These are phyloP conservation scores for Plectropomus leopardus DNA, from an alignment of 2,113 vertebrate species.

Conservation along the genomic window DNA sequence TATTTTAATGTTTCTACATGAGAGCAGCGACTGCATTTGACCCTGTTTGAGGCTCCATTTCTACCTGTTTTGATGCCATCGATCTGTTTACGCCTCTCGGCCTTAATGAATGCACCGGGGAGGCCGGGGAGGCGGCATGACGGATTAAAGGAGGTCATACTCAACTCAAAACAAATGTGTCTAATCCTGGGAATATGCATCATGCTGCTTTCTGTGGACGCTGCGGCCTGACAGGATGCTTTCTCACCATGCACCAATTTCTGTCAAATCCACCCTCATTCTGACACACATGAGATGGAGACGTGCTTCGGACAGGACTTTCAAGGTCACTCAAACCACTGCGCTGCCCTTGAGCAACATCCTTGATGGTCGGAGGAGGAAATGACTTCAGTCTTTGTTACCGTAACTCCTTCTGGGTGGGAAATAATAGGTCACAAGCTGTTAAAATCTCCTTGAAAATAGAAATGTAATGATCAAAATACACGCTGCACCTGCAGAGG, in stretches of 20 bases:
- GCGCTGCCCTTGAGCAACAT: conserved; percentile 23
- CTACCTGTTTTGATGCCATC: conserved; percentile 60
- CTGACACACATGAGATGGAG: conserved; percentile 13
- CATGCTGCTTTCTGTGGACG: conserved; percentile 6
- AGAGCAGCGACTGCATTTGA: conserved; percentile 34
- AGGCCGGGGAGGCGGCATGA: conserved; percentile 49
- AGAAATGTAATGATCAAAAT: background rate
- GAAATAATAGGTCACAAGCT: conserved; percentile 30
- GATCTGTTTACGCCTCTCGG: conserved; percentile 72
- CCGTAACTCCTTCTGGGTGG: background rate
- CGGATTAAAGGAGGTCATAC: conserved; percentile 70
- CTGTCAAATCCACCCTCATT: conserved; percentile 36
- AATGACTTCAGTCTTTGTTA: background rate
- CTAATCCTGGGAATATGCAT: conserved; percentile 56
- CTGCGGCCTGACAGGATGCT: conserved; percentile 22
- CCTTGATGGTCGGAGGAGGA: background rate
- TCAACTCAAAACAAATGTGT: conserved; percentile 67
- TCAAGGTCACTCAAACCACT: conserved; percentile 28
- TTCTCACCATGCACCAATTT: conserved; percentile 17
- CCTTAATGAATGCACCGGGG: conserved; percentile 68
- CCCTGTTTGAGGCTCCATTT: conserved; percentile 25
- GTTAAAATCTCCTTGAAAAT: conserved; percentile 3
- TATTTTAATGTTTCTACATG: conserved; percentile 8
- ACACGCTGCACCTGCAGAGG: background rate
- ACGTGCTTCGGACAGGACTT: background rate